Percentiles rank a stretch among this genome's conserved stretches.
Conservation (phyloP, 2,888 invertebrate genomes). For the Lordiphosa fenestrarum region DNA sequence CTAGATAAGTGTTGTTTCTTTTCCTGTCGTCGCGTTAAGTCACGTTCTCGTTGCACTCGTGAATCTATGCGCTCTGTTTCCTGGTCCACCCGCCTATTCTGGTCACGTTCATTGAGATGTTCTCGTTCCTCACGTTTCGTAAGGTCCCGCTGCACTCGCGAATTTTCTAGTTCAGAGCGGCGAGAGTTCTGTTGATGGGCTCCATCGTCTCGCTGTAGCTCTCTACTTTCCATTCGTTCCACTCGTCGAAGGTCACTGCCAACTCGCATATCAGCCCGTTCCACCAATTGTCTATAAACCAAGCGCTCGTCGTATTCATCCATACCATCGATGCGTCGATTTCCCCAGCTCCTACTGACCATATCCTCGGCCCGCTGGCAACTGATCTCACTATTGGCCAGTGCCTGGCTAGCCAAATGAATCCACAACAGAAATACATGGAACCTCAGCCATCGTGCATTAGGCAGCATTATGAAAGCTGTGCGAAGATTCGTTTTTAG, state of each 20-base stretch:
- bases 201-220: too few relatives aligned
- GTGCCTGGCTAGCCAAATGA: constrained; percentile 26
- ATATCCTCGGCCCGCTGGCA: too few relatives aligned
- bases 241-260: background rate
- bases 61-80: too few relatives aligned
- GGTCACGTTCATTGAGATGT: too few relatives aligned
- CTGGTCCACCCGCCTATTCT: too few relatives aligned
- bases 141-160: too few relatives aligned
- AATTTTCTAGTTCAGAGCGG: too few relatives aligned
- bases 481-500: background rate
- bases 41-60: background rate
- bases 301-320: constrained; percentile 61
- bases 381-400: background rate
- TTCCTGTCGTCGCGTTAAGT: background rate
- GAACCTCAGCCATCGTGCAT: constrained; percentile 43
- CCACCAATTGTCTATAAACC: constrained; percentile 52
- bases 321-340: constrained; percentile 9
- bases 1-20: background rate
- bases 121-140: too few relatives aligned
- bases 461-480: constrained; percentile 30
- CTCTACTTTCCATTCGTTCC: background rate
- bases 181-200: too few relatives aligned
- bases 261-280: background rate
- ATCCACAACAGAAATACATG: constrained; percentile 34
- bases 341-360: constrained; percentile 9